Evolutionary conservation across 2,888 invertebrate species (phyloP), one percentile per base, ranked within the genome.

Genomic region (Stenurella melanura): DNA sequence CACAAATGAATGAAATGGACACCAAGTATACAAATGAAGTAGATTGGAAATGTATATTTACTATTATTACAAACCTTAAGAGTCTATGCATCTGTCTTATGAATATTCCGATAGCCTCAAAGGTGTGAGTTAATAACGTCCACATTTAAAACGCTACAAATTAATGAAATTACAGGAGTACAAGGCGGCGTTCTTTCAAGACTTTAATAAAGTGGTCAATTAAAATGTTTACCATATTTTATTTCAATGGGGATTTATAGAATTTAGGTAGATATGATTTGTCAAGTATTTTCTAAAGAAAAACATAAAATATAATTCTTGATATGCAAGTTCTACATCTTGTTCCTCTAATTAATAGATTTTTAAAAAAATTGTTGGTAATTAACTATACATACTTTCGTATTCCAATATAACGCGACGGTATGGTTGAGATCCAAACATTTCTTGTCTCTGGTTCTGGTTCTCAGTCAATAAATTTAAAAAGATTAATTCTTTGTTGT

Each of bases 1-100:
- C 61, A 26, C 61, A 18, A 72, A 54, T 63, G 50, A 72, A 50
- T 72, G 72, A 72, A 72, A 72, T 72, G 63, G 72, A 72, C 72
- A 72, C 72, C 72, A 2, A 54, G 63, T 38, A 60, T 34, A 72
- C 72, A 30, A 42, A 54, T 50, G n/a, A 50, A 54, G 58, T 58
- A 58, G 72, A 72, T 63, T 63, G 21, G 17, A 63, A 63, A 63
- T 63, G 61, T 72, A 58, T 72, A 54, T 72, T 63, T 72, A 63
- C 54, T 50, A 17, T 61, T 58, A 72, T 42, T 72, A 38, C 15
- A 18, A 19, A 60, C 21, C 18, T 58, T 69, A 57, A 56, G 21
- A 50, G 15, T 58, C 18, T 26, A 19, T 38, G 70, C 72, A 72
- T 72, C 72, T 72, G 72, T 42, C 60, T 60, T 26, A 19, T 57